Evolutionary conservation across 2,888 invertebrate genomes (phyloP).

Genomic region (Sesia bembeciformis): DNA sequence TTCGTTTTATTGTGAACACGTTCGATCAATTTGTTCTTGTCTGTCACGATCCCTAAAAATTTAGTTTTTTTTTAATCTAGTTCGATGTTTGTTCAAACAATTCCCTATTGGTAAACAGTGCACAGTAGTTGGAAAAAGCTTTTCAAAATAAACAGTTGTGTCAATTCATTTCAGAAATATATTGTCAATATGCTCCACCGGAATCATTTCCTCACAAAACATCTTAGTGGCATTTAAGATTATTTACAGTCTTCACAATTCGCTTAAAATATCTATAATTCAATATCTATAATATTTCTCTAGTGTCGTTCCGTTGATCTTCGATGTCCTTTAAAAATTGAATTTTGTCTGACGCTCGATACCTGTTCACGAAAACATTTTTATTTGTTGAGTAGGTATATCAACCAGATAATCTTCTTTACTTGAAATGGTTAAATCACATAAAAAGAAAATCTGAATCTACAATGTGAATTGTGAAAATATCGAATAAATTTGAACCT

Average conservation of each 20-base stretch:
- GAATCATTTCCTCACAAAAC: slow-evolving; percentile 44
- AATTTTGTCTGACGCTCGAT: slow-evolving; percentile 33
- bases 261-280: slow-evolving; percentile 23
- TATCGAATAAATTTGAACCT: too few relatives aligned
- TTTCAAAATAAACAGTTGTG: slow-evolving; percentile 13
- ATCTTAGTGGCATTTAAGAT: slow-evolving; percentile 33
- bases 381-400: too few relatives aligned
- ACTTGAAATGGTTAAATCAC: too few relatives aligned
- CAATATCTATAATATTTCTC: slow-evolving; percentile 39
- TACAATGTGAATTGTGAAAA: too few relatives aligned
- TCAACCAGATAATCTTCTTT: too few relatives aligned
- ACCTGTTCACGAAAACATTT: slow-evolving; percentile 28
- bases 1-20: too few relatives aligned
- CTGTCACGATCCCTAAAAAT: too few relatives aligned
- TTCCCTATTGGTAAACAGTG: too few relatives aligned
- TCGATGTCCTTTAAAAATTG: slow-evolving; percentile 37
- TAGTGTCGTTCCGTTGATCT: slow-evolving; percentile 43
- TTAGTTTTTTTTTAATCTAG: too few relatives aligned
- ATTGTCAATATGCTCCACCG: slow-evolving; percentile 69
- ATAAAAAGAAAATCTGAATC: too few relatives aligned
- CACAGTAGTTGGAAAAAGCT: slow-evolving; percentile 18
- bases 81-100: too few relatives aligned
- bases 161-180: slow-evolving; percentile 17
- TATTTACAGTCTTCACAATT: slow-evolving; percentile 66
- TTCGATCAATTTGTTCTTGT: too few relatives aligned